Evolutionary conservation across 2,113 vertebrate species (phyloP), one percentile per base, ranked within the genome.

Genomic region (Vimba vimba): DNA sequence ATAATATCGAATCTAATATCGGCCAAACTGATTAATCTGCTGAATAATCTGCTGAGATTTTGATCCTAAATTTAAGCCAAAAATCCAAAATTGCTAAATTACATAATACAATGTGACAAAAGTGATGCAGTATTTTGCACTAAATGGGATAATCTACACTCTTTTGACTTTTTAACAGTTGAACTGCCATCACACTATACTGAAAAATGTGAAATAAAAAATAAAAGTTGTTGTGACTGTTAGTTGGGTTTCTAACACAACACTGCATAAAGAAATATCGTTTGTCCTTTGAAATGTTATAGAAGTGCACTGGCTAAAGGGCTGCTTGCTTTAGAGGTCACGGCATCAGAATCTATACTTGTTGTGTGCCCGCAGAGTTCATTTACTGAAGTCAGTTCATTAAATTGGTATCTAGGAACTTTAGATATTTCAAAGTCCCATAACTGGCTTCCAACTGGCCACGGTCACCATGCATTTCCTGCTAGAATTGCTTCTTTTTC

Each of bases 201-300:
- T 33, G 4, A 33, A 68, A 8, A 15, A 19, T 8, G 6, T 33
- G 2, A 33, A 43, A 43, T 9, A 43, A 43, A 43, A 43, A 43
- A 43, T 9, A 43, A 10, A 43, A 33, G 13, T 30, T 30, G 30
- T 7, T 68, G 66, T 69, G 33, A 39, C 17, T 39, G 11, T 69
- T 23, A 39, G 9, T 55, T 55, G 52, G 52, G 17, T 69, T 69
- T 69, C 36, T 69, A 69, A 69, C 0, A 7, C 6, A 69, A 36
- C 66, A 69, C 17, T 69, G 66, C 30, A 55, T 55, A 6, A 33
- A 86, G 85, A 84, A 87, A 87, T 66, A 84, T 77, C 19, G n/a
- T 85, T 79, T 84, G 57, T 15, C 59, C 69, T 84, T 86, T 33
- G 57, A 12, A 55, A 80, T 12, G n/a, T 82, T 52, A 57, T 27